Percentiles rank a stretch among this genome's conserved stretches.
Conservation (phyloP, 2,113 vertebrate species). For the Empidonax alnorum region DNA sequence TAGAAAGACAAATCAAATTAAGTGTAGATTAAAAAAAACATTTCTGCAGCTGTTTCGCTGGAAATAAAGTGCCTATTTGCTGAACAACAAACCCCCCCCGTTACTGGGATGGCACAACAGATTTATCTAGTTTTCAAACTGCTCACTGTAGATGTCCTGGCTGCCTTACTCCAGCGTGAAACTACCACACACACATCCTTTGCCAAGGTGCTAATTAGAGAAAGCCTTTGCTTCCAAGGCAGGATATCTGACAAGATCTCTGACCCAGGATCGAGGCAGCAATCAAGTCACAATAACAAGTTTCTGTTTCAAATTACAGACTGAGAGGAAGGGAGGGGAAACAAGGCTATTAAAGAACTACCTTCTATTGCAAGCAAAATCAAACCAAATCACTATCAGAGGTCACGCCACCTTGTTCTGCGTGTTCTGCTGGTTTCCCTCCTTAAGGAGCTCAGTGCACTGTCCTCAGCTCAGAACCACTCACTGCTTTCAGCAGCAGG, state of each 20-base stretch:
- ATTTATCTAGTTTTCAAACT: not conserved
- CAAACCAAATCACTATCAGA: not conserved
- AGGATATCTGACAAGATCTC: not conserved
- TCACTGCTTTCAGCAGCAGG: not conserved
- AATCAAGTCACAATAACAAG: not conserved
- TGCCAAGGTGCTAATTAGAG: not conserved
- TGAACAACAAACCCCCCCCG: not conserved
- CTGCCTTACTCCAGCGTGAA: not conserved
- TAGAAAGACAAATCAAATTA: not conserved
- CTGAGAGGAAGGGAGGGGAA: not conserved
- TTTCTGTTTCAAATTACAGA: not conserved
- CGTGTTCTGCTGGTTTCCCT: not conserved
- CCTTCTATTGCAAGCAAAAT: not conserved
- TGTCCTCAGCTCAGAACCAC: not conserved
- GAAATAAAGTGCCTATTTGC: not conserved
- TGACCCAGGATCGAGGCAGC: not conserved
- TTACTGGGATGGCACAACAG: not conserved
- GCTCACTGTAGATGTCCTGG: not conserved
- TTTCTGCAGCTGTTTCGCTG: not conserved
- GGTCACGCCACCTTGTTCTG: not conserved
- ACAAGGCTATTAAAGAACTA: not conserved
- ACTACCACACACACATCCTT: rapidly evolving
- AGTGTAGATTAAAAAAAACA: not conserved
- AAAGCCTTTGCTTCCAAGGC: not conserved
- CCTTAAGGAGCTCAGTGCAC: not conserved